Evolutionary conservation across 2,113 vertebrate species (phyloP), one percentile per base, ranked within the genome.

Genomic region (Syrrhaptes paradoxus): DNA sequence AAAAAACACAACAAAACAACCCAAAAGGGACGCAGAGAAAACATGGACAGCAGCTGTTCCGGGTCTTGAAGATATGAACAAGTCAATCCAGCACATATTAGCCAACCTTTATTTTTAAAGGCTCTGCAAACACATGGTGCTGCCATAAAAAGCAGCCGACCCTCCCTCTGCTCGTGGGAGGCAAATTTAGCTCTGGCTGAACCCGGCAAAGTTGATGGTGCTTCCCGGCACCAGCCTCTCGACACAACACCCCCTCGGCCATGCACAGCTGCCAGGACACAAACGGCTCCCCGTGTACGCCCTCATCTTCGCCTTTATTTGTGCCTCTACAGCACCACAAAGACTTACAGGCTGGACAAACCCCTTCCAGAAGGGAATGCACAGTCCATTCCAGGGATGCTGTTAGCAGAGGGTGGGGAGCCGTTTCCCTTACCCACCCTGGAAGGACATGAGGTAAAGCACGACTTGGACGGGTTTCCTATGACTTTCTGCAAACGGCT

Each of bases 401-500:
- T 6, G 8, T 21, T 2, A 55, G 68, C 90, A 34, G 68, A 62
- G 24, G 21, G 32, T 20, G 36, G 68, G 84, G 8, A 90, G 57
- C 46, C 0, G 0, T 18, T 26, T 73, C 48, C 48, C 54, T 9
- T 13, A 28, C 62, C 43, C 71, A 31, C 31, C 18, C 29, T 45
- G 55, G 57, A 46, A 65, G 55, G 9, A 17, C 31, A 52, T 0
- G 0, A 88, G 31, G 26, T 32, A 31, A 68, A 61, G 54, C 19
- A 5, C 0, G 2, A 28, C 29, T 25, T 29, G 71, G 32, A 75
- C 0, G 3, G 57, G 71, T 41, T 81, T 72, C 66, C 67, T 67
- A 28, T 1, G 1, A 6, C 19, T 29, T 38, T 5, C 49, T 70
- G 36, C 2, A 0, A 67, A 51, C 0, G 3, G 45, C 52, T 0